phyloP scores from a whole-genome alignment of 2,888 invertebrate species.

The Tenodera sinensis region DNA sequence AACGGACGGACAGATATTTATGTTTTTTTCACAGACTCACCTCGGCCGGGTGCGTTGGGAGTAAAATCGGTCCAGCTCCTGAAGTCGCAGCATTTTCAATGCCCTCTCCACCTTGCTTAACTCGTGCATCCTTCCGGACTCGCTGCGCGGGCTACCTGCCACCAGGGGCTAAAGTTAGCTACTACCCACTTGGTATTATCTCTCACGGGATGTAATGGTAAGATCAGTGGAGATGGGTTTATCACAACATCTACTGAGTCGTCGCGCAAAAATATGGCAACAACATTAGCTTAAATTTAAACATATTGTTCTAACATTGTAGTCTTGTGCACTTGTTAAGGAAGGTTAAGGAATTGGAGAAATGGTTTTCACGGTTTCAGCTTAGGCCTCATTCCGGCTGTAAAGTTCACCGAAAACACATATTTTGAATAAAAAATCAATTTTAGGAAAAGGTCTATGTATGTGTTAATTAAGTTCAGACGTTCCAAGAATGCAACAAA shows the following conservation, averaged over 20 bases:
- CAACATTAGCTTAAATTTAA: too few species aligned
- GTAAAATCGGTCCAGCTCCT: slow-evolving; percentile 57
- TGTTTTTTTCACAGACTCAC: slow-evolving; percentile 38
- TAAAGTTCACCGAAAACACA: too few species aligned
- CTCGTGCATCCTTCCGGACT: slow-evolving; percentile 27
- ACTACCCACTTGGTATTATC: background rate
- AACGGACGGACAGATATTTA: background rate
- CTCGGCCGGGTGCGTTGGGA: slow-evolving; percentile 58
- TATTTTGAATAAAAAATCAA: too few species aligned
- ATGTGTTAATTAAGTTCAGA: too few species aligned
- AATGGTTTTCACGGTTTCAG: too few species aligned
- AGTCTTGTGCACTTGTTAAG: too few species aligned
- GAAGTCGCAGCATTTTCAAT: slow-evolving; percentile 54
- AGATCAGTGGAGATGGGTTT: background rate
- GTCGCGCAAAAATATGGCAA: too few species aligned
- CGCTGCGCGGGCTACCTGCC: slow-evolving; percentile 28
- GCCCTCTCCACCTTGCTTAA: slow-evolving; percentile 50
- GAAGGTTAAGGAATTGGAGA: too few species aligned
- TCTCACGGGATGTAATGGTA: background rate
- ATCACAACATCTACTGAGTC: background rate
- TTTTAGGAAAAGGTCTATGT: too few species aligned
- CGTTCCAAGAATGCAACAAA: too few species aligned
- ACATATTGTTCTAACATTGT: too few species aligned
- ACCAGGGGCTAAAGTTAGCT: slow-evolving; percentile 18
- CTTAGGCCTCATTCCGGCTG: too few species aligned